A percentile compares a stretch with the other conserved stretches of the same genome.
These are phyloP conservation scores for Cygnus buccinator DNA, from an alignment of 2,113 vertebrate species.

Conservation along the genomic window DNA sequence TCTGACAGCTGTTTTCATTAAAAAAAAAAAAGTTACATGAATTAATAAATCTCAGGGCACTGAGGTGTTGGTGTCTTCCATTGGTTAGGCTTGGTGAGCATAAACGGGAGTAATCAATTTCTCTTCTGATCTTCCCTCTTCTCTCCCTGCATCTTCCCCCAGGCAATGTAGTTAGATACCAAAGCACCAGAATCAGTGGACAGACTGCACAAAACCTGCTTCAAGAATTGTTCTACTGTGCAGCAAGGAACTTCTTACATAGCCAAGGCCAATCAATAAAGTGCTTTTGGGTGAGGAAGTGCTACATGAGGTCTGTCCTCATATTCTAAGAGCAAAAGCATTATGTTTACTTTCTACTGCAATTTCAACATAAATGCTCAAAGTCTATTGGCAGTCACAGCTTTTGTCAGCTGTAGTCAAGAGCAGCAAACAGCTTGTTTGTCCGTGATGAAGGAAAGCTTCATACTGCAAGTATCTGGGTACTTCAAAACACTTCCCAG, in stretches of 20 bases:
- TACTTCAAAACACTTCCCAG: background rate
- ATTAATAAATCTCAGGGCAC: background rate
- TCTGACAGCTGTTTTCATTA: background rate
- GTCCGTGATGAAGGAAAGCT: background rate
- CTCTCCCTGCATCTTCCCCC: background rate
- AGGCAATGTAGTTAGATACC: accelerated
- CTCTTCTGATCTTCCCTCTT: background rate
- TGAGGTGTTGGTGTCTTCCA: background rate
- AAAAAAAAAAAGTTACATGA: accelerated
- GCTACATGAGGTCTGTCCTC: background rate
- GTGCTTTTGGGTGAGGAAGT: accelerated
- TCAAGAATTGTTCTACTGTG: background rate
- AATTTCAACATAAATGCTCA: background rate
- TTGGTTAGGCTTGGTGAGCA: background rate
- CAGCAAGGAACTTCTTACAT: background rate
- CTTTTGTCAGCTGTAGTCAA: background rate
- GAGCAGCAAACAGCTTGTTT: background rate
- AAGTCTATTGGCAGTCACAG: background rate
- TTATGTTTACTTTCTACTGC: background rate
- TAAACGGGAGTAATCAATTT: background rate
- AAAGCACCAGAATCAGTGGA: background rate
- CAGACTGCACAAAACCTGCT: background rate
- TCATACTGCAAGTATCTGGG: background rate
- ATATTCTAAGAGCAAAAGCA: background rate
- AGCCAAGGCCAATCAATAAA: background rate